These are phyloP conservation scores for Microcebus jonahi DNA, from an alignment of 2,113 vertebrate genomes.

Conservation along the genomic window DNA sequence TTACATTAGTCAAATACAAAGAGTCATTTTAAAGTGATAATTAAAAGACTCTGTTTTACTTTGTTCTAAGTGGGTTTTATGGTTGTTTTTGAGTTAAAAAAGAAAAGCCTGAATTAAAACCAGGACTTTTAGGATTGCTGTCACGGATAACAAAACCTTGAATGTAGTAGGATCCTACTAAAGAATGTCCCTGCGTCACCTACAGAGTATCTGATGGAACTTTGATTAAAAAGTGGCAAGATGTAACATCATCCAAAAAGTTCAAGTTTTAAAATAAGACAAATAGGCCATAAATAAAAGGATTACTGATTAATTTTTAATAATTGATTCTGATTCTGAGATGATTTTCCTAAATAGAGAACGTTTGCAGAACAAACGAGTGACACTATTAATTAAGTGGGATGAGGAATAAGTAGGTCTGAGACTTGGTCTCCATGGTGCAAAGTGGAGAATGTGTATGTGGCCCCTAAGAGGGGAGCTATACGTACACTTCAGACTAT, in stretches of 20 bases:
- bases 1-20: background rate
- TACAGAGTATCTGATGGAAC: background rate
- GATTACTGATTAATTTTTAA: background rate
- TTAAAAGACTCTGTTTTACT: background rate
- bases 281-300: background rate
- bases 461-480: background rate
- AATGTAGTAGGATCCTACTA: background rate
- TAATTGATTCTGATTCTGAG: background rate
- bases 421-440: background rate
- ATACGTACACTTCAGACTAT: background rate
- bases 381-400: background rate
- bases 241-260: background rate
- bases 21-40: background rate
- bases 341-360: background rate
- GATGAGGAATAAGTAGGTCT: background rate
- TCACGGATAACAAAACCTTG: background rate
- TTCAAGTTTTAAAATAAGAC: background rate
- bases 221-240: background rate
- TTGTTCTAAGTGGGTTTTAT: background rate
- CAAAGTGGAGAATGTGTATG: background rate
- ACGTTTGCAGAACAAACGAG: background rate
- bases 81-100: slow-evolving; percentile 23
- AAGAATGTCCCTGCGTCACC: background rate
- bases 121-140: background rate
- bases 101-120: background rate